Conservation (phyloP, 2,888 invertebrate genomes). For the Pollenia labialis region DNA sequence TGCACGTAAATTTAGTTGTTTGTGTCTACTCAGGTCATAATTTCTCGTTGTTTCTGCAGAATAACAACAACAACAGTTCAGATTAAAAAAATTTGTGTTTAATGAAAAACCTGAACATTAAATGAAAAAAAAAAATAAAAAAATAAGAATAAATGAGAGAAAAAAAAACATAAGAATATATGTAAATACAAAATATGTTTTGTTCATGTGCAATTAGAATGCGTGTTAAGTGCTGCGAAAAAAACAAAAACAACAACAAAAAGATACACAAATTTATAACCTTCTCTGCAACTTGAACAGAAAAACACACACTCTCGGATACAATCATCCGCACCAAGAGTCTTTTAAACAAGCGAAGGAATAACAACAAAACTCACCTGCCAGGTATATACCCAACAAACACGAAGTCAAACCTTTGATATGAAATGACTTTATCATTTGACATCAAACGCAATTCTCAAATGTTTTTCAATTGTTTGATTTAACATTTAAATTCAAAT, state of each 20-base stretch:
- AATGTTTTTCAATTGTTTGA: no score
- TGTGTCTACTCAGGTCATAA: slow-evolving; percentile 65
- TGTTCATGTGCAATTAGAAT: slow-evolving; percentile 82
- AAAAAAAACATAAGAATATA: slow-evolving; percentile 50
- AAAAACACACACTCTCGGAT: slow-evolving; percentile 32
- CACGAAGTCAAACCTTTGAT: no score
- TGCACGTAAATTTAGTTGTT: slow-evolving; percentile 55
- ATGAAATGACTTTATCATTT: no score
- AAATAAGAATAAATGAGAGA: slow-evolving; percentile 7
- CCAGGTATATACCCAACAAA: slow-evolving; percentile 63
- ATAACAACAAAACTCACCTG: slow-evolving; percentile 67
- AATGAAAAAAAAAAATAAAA: slow-evolving; percentile 28
- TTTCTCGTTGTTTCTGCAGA: slow-evolving; percentile 63
- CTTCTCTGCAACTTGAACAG: slow-evolving; percentile 41
- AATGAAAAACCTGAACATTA: slow-evolving; percentile 58
- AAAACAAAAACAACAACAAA: slow-evolving; percentile 45
- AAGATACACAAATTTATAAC: slow-evolving; percentile 66
- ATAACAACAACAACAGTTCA: slow-evolving; percentile 13
- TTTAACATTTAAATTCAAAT: no score
- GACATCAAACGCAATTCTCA: no score
- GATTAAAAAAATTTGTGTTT: background rate
- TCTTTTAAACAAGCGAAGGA: slow-evolving; percentile 42
- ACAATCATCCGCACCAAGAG: slow-evolving; percentile 47
- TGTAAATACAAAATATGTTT: slow-evolving; percentile 74
- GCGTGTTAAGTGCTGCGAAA: slow-evolving; percentile 81